Conservation (phyloP, 2,113 vertebrate species). For the Lonchura striata region DNA sequence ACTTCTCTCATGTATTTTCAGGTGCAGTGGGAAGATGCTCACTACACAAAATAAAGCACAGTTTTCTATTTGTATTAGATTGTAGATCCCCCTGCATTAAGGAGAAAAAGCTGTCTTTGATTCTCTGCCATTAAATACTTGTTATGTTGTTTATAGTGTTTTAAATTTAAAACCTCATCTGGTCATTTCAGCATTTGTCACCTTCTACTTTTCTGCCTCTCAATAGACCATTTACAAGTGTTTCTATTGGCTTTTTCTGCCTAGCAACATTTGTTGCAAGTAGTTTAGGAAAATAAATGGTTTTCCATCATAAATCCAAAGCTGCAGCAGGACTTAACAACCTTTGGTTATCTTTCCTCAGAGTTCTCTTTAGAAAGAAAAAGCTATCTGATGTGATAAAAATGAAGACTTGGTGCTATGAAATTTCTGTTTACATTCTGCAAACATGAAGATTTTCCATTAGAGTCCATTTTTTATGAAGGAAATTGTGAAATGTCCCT, state of each 20-base stretch:
- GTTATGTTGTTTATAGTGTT: slow-evolving; percentile 2
- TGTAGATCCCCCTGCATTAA: neutral
- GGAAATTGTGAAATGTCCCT: neutral
- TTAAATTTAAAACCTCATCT: slow-evolving; percentile 46
- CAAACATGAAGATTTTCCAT: neutral
- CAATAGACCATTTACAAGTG: slow-evolving; percentile 12
- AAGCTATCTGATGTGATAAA: slow-evolving; percentile 10
- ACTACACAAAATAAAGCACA: neutral
- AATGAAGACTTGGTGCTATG: neutral
- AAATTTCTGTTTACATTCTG: slow-evolving; percentile 14
- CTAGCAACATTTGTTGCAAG: slow-evolving; percentile 35
- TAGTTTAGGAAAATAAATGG: neutral
- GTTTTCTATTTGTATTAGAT: neutral
- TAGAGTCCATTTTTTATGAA: neutral
- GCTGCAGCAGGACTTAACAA: slow-evolving; percentile 19
- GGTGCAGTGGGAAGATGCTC: neutral
- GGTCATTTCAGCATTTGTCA: neutral
- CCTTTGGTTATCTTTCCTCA: slow-evolving; percentile 34
- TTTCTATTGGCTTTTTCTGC: slow-evolving; percentile 11
- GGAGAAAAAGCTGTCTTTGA: neutral
- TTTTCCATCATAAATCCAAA: slow-evolving; percentile 26
- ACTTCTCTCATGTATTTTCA: neutral
- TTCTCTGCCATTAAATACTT: slow-evolving; percentile 4
- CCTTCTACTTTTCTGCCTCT: neutral
- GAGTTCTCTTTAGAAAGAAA: slow-evolving; percentile 1